Base-by-base conservation (phyloP, 2,888 invertebrate species). In the Ligdia adustata region DNA sequence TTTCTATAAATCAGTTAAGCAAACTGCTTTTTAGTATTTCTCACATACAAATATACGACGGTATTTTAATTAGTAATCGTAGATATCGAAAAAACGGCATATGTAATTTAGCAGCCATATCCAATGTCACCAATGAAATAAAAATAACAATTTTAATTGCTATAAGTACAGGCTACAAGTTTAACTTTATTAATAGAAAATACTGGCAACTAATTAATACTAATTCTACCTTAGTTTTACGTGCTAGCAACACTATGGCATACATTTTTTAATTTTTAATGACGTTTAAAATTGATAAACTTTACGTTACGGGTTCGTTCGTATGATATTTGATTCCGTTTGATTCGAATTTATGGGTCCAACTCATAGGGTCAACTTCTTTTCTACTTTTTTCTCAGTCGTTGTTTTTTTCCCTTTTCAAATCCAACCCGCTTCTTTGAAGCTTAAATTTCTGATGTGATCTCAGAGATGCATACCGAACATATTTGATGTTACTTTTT, bases 401-500 rank as follows among this genome's bases (percentile, higher is more conserved):
- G 62, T 68, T 66, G 61, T 69, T 62, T 69, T 64, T 57, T 58
- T 60, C 52, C 57, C 65, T 72, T 81, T 71, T 79, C 76, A 70
- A 69, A 69, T 66, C 69, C 70, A 71, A n/a, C 69, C 75, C 80
- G 76, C 76, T 78, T 82, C 75, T 82, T 78, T 47, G 75, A 76
- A 75, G 85, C 84, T 86, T 82, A 82, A 82, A 80, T 83, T 85
- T 85, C 84, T 79, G 90, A 90, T 90, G 81, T 81, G 86, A 90
- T 88, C 88, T 82, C 75, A 67, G 73, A 75, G 75, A 71, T 73
- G 87, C 89, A 89, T 90, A 83, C 89, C 89, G 75, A 76, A 78
- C 89, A 89, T 90, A 82, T 85, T 89, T 86, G 86, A 85, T 81
- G 77, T 79, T 82, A 70, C 76, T 82, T 75, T 72, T 74, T 76